phyloP scores from a whole-genome alignment of 2,888 invertebrate genomes.

The Pegoplata infirma region DNA sequence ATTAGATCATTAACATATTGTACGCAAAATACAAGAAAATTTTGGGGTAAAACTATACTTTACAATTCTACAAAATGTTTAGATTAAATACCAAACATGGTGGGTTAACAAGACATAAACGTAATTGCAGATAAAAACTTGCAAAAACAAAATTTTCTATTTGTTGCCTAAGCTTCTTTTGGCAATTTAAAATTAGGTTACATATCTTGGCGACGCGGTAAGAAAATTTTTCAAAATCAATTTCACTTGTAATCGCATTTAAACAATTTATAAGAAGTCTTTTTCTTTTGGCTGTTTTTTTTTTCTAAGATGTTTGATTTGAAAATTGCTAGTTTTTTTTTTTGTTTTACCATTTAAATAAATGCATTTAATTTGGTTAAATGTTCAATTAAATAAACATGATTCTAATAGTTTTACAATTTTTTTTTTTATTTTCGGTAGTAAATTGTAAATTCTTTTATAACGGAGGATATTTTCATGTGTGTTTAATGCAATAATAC shows the following conservation, averaged over 20 bases:
- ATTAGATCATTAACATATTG: slow-evolving; percentile 60
- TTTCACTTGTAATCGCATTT: slow-evolving; percentile 48
- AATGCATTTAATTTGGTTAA: slow-evolving; percentile 30
- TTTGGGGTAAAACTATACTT: slow-evolving; percentile 1
- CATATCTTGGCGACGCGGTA: slow-evolving; percentile 16
- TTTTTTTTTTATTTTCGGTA: background rate
- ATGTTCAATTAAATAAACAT: slow-evolving; percentile 33
- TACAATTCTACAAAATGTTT: slow-evolving; percentile 45
- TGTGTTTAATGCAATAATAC: background rate
- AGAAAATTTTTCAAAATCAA: slow-evolving; percentile 32
- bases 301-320: slow-evolving; percentile 5
- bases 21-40: slow-evolving; percentile 42
- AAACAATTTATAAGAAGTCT: slow-evolving; percentile 5
- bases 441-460: background rate
- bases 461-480: slow-evolving; percentile 1
- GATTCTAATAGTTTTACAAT: slow-evolving; percentile 2
- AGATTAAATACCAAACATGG: slow-evolving; percentile 62
- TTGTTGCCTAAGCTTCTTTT: background rate
- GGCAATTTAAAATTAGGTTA: slow-evolving; percentile 41
- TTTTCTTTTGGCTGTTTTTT: no score
- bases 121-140: slow-evolving; percentile 57
- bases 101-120: slow-evolving; percentile 58
- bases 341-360: background rate
- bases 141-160: background rate
- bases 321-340: background rate